Evolutionary conservation across 92 coral and sea anemone species (phyloP).

Genomic region (Epizoanthus scotinus): DNA sequence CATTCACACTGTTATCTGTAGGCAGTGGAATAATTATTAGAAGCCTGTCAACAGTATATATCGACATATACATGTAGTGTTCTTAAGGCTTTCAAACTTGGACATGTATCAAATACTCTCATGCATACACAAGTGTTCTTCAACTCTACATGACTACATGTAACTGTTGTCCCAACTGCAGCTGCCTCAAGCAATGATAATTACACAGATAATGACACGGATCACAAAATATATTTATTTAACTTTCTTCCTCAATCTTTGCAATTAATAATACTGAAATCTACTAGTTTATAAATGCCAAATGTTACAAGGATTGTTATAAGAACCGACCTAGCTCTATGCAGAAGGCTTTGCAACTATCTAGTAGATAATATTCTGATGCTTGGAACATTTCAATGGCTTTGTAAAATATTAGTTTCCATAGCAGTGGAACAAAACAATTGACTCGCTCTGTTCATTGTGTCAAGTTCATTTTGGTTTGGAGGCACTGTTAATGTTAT

Average conservation of each 20-base stretch:
- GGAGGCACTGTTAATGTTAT: background rate
- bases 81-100: too few relatives aligned
- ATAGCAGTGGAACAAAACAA: conserved; percentile 40
- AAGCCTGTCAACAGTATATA: too few relatives aligned
- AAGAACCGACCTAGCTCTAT: background rate
- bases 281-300: too few relatives aligned
- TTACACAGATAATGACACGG: background rate
- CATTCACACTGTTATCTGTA: too few relatives aligned
- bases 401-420: conserved; percentile 21
- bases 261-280: background rate
- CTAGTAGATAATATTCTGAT: too few relatives aligned
- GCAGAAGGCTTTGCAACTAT: too few relatives aligned
- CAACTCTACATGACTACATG: conserved; percentile 1
- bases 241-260: too few relatives aligned
- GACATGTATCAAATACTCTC: background rate
- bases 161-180: conserved; percentile 15
- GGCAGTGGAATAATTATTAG: too few relatives aligned
- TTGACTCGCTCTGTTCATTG: background rate
- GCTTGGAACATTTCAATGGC: too few relatives aligned
- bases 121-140: background rate
- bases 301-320: too few relatives aligned
- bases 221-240: background rate
- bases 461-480: conserved; percentile 9
- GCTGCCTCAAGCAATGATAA: conserved; percentile 10
- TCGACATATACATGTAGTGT: too few relatives aligned